phyloP scores from a whole-genome alignment of 2,113 vertebrate species.

The Laterallus jamaicensis region DNA sequence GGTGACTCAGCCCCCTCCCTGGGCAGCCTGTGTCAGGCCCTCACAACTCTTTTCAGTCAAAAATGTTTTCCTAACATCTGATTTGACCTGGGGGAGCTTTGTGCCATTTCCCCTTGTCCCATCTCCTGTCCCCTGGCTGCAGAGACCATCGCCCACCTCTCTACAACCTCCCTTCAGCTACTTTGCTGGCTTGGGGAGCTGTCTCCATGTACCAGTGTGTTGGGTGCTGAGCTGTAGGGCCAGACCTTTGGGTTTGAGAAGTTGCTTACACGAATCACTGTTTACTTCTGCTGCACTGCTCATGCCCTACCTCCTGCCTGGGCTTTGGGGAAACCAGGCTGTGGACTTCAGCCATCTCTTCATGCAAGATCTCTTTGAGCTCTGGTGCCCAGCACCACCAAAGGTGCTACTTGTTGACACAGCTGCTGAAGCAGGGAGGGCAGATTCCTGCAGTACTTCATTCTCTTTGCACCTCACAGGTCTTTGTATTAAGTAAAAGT shows the following conservation, averaged over 20 bases:
- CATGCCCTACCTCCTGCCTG: background rate
- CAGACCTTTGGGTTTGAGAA: background rate
- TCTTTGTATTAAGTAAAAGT: background rate
- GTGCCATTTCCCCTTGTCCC: too few relatives aligned
- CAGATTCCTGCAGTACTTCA: background rate
- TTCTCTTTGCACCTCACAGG: background rate
- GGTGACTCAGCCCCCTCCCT: too few relatives aligned
- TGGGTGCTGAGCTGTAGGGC: background rate
- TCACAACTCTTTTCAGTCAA: too few relatives aligned
- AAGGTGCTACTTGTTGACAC: background rate
- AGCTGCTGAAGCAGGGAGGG: background rate
- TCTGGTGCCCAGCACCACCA: background rate
- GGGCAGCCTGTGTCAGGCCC: too few relatives aligned
- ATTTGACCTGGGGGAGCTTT: too few relatives aligned
- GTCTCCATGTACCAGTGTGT: background rate
- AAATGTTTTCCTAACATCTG: too few relatives aligned
- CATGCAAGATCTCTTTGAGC: background rate
- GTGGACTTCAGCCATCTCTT: background rate
- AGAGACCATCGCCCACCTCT: too few relatives aligned
- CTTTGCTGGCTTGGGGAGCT: background rate
- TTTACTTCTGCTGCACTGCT: background rate
- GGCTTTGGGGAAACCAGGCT: background rate
- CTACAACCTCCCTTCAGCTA: background rate
- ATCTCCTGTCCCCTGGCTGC: too few relatives aligned
- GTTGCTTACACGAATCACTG: background rate